Conservation (phyloP, 2,888 invertebrate species). For the Camponotus fellah region DNA sequence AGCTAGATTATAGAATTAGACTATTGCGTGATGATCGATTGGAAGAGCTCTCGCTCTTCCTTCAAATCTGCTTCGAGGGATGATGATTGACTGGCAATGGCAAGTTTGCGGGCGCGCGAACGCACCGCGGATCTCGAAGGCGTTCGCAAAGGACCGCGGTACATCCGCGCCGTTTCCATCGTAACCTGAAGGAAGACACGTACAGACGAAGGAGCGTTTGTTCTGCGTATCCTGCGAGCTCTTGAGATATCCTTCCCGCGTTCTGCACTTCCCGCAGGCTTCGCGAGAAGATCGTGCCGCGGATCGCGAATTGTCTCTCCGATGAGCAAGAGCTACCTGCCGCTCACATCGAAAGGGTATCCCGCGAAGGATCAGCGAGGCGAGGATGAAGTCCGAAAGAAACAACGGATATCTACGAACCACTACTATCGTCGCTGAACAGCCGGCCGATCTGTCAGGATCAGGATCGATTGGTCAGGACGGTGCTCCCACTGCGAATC, state of each 20-base stretch:
- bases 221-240: background rate
- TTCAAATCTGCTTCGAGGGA: background rate
- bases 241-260: background rate
- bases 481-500: conserved; percentile 70
- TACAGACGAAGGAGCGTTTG: background rate
- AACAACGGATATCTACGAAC: conserved; percentile 82
- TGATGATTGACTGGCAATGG: background rate
- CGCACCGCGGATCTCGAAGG: background rate
- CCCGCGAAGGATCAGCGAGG: background rate
- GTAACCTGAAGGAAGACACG: conserved; percentile 17
- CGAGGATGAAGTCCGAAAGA: conserved; percentile 79
- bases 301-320: background rate
- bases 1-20: background rate
- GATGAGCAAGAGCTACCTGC: background rate
- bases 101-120: background rate
- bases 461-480: conserved; percentile 69
- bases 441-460: conserved; percentile 70
- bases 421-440: conserved; percentile 75
- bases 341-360: background rate
- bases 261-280: background rate
- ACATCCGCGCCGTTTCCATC: background rate
- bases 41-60: background rate
- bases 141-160: background rate
- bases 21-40: background rate
- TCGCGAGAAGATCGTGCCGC: background rate